Percentiles rank a stretch among this genome's conserved stretches.
phyloP scores from a whole-genome alignment of 2,113 vertebrate species.

The Neomonachus schauinslandi region DNA sequence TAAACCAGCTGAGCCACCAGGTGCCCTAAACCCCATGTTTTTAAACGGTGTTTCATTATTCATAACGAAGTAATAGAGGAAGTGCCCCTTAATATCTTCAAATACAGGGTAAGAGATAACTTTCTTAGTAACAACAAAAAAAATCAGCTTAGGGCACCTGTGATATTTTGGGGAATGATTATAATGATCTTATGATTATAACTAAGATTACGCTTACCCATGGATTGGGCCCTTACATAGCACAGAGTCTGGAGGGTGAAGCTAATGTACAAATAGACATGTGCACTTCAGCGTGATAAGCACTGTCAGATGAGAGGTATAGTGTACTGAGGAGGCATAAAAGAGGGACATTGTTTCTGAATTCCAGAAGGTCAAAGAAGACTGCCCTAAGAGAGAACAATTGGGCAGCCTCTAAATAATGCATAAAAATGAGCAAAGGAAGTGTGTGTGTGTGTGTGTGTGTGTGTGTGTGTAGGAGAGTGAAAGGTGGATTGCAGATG shows the following conservation, averaged over 20 bases:
- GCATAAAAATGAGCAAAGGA: neutral
- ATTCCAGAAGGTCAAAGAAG: neutral
- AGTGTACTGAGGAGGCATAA: too few species aligned
- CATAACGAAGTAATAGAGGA: neutral
- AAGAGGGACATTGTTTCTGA: neutral
- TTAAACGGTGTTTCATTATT: neutral
- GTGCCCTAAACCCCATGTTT: neutral
- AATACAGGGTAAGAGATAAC: neutral
- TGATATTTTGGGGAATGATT: neutral
- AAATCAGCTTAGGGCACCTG: neutral
- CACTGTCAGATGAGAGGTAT: accelerated
- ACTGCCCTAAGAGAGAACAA: neutral
- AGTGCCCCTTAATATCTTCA: neutral
- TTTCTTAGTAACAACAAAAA: neutral
- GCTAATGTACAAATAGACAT: neutral
- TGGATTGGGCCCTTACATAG: neutral
- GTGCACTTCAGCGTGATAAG: neutral
- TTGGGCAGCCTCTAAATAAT: neutral
- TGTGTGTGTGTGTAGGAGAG: too few species aligned
- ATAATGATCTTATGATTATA: neutral
- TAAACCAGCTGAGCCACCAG: neutral
- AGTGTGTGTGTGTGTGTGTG: too few species aligned
- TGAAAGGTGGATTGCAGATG: neutral
- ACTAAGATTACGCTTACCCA: neutral
- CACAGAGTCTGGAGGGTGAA: neutral